Base-by-base conservation (phyloP, 1,140 invertebrate species). In the Nasonia giraulti region DNA sequence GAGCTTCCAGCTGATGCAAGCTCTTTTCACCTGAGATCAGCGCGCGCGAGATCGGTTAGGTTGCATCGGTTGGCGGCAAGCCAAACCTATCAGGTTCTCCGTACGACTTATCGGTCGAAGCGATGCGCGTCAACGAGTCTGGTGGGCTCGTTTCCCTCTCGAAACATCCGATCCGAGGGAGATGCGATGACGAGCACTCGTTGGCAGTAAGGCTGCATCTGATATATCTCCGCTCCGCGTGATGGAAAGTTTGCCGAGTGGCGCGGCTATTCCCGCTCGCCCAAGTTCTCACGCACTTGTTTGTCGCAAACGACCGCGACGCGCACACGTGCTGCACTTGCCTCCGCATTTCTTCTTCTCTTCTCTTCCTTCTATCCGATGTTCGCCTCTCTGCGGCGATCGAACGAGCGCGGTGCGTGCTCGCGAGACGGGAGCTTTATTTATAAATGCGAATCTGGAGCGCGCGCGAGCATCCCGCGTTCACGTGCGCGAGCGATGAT, bases 401-500 rank as follows among this genome's bases (percentile, higher is more conserved):
- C 33, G 33, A 37, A 37, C 40, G 10, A 68, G 20, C 27, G n/a
- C 66, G 66, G 66, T 50, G 47, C 2, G 47, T 47, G 12, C 78
- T 20, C 62, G 27, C 27, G 27, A 27, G 27, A 27, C 20, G 7
- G 1, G 31, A 12, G 27, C 66, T 44, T 77, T 83, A 83, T 83
- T 82, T 76, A 82, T 82, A 82, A 77, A 78, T 47, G 75, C 33
- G 76, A 86, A 86, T 86, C 66, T 80, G 69, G 80, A 83, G 10
- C 82, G 50, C n/a, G 33, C 47, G 27, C 11, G 85, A 87, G 40
- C 86, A 88, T 88, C 85, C 76, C 81, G 76, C 86, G 87, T 88
- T 88, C 86, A 87, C 87, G 86, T 88, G 87, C 50, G 74, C 69
- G 27, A n/a, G 10, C 73, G 81, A 71, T 78, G 66, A 82, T 82